Conservation (phyloP, 2,797 vertebrate species). For the Denticeps clupeoides region DNA sequence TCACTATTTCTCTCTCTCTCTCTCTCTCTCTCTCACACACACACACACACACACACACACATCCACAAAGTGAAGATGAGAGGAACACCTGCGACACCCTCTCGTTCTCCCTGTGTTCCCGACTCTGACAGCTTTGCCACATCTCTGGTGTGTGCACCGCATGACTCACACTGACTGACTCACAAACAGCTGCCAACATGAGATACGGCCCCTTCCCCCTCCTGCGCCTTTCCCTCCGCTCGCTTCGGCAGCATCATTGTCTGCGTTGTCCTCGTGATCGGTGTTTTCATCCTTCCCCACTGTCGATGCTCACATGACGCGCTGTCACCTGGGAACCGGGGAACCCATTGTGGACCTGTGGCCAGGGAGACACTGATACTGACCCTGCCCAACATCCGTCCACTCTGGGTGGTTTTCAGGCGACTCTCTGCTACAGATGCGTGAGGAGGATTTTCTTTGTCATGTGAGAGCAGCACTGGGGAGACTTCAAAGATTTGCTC, state of each 20-base stretch:
- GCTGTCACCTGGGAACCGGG: constrained; percentile 15
- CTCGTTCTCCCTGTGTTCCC: neutral
- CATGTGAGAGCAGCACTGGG: too few species aligned
- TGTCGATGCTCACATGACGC: constrained; percentile 15
- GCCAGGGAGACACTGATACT: neutral
- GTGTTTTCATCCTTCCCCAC: too few species aligned
- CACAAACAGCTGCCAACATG: constrained; percentile 6
- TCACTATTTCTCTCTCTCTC: neutral
- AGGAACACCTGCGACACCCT: neutral
- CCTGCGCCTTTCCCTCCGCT: neutral
- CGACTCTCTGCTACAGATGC: too few species aligned
- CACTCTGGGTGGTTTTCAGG: too few species aligned
- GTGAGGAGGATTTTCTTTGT: too few species aligned
- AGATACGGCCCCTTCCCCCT: constrained; percentile 5
- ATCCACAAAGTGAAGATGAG: neutral
- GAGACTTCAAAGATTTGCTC: too few species aligned
- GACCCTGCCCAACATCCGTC: too few species aligned
- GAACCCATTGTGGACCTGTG: neutral
- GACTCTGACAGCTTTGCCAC: neutral
- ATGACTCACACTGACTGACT: constrained; percentile 1
- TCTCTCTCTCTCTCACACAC: neutral
- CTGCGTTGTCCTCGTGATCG: too few species aligned
- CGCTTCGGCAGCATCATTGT: too few species aligned
- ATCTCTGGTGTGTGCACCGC: neutral
- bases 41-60: neutral